These are phyloP conservation scores for Aporrectodea caliginosa DNA, from an alignment of 1,140 invertebrate species.

Conservation along the genomic window DNA sequence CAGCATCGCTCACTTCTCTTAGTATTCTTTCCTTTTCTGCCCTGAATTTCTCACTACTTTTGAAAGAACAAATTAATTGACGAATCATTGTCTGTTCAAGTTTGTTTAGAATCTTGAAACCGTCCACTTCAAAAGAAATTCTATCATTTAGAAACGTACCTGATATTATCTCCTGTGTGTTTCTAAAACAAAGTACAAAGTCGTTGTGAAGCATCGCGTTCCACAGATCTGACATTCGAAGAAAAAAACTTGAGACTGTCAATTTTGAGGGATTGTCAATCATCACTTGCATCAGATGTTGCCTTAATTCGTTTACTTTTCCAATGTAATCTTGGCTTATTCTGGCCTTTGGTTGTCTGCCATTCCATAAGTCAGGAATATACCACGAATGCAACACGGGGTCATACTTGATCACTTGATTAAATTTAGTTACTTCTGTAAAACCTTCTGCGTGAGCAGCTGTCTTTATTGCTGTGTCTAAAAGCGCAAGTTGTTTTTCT, in stretches of 20 bases:
- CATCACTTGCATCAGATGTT: neutral
- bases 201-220: slow-evolving; percentile 4
- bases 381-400: neutral
- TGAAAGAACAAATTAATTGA: too few species aligned
- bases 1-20: too few species aligned
- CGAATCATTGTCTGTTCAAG: too few species aligned
- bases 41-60: too few species aligned
- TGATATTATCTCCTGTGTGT: too few species aligned
- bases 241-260: neutral
- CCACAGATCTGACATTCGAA: slow-evolving; percentile 7
- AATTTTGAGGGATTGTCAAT: neutral
- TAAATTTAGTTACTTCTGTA: slow-evolving; percentile 1
- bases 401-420: slow-evolving; percentile 5
- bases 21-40: too few species aligned
- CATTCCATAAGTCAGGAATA: slow-evolving; percentile 10
- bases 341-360: slow-evolving; percentile 3
- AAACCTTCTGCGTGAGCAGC: neutral
- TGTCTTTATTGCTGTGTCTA: slow-evolving; percentile 1
- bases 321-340: neutral
- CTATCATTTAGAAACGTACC: too few species aligned
- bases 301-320: neutral
- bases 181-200: slow-evolving; percentile 15
- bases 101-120: too few species aligned
- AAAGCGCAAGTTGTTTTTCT: neutral
- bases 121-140: too few species aligned